These are phyloP conservation scores for Saxidomus purpurata DNA, from an alignment of 1,140 invertebrate species.

Conservation along the genomic window DNA sequence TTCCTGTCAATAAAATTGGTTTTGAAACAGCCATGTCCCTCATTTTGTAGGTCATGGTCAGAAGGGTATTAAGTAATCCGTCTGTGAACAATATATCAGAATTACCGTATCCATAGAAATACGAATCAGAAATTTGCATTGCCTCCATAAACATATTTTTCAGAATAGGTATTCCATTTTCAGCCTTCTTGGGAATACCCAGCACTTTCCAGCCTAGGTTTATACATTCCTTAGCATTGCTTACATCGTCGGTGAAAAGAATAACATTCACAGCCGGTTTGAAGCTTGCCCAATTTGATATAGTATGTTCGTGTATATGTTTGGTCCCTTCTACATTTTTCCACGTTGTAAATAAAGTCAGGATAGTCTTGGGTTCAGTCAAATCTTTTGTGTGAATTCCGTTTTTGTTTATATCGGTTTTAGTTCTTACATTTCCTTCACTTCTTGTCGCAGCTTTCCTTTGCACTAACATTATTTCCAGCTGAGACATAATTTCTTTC, in stretches of 20 bases:
- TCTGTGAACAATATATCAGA: conserved; percentile 67
- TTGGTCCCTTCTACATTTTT: background rate
- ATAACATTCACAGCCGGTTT: conserved; percentile 47
- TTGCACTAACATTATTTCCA: too few species aligned
- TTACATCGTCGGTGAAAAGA: conserved; percentile 51
- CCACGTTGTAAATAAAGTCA: conserved; percentile 53
- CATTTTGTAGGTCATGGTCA: background rate
- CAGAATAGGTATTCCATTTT: conserved; percentile 53
- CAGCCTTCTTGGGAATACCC: conserved; percentile 5
- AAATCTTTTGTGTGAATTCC: too few species aligned
- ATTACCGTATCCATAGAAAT: conserved; percentile 68
- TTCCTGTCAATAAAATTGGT: conserved; percentile 51
- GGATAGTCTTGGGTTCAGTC: background rate
- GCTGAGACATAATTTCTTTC: too few species aligned
- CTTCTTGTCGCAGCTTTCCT: too few species aligned
- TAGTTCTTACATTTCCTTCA: too few species aligned
- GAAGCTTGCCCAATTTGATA: conserved; percentile 59
- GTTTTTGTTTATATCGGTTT: too few species aligned
- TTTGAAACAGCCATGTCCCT: background rate
- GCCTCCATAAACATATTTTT: conserved; percentile 69
- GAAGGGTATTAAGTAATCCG: conserved; percentile 46
- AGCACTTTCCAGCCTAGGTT: conserved; percentile 40
- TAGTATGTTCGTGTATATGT: conserved; percentile 46
- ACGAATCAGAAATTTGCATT: conserved; percentile 52
- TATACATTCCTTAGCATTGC: background rate